phyloP scores from a whole-genome alignment of 2,888 invertebrate species.

The Lasioglossum morio region DNA sequence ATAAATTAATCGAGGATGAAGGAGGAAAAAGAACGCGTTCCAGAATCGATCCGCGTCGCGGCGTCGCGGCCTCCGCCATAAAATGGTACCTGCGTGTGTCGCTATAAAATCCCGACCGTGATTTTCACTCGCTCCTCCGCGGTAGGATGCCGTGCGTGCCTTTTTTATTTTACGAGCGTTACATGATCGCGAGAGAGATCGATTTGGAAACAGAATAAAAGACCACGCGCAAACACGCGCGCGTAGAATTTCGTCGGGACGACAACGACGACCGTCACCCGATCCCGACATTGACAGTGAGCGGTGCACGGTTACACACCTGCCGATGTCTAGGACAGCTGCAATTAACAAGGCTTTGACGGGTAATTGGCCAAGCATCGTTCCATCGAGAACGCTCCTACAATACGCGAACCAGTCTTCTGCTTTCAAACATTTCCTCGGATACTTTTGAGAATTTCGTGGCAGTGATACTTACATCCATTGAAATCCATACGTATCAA shows the following conservation, averaged over 20 bases:
- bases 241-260: neutral
- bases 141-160: neutral
- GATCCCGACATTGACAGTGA: constrained; percentile 49
- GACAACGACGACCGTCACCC: neutral
- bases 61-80: neutral
- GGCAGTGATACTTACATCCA: too few relatives aligned
- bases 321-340: constrained; percentile 35
- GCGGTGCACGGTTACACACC: constrained; percentile 37
- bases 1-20: neutral
- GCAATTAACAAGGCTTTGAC: constrained; percentile 37
- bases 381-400: neutral
- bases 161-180: neutral
- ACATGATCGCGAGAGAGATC: neutral
- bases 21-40: neutral
- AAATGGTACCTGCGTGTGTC: constrained; percentile 5
- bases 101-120: constrained; percentile 9
- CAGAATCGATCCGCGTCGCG: neutral
- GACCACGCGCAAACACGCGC: neutral
- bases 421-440: neutral
- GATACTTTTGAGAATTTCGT: too few relatives aligned
- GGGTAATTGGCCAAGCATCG: neutral
- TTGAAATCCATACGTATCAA: too few relatives aligned
- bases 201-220: neutral
- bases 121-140: constrained; percentile 9
- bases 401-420: neutral